Percentiles rank a stretch among this genome's conserved stretches.
Conservation (phyloP, 2,888 invertebrate species). For the Hoplodrina blanda region DNA sequence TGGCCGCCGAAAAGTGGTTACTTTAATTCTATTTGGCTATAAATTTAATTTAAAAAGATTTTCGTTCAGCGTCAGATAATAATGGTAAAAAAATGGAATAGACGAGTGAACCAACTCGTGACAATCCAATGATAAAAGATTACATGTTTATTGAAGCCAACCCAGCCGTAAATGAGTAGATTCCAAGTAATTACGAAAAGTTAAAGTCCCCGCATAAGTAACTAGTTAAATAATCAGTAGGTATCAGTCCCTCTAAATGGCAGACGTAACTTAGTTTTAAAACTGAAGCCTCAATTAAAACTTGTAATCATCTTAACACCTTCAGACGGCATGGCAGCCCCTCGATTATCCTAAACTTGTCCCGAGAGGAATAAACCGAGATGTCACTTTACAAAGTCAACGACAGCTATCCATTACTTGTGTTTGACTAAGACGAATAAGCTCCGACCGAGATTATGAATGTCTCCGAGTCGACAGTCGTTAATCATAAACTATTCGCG, state of each 20-base stretch:
- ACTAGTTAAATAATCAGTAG: slow-evolving; percentile 38
- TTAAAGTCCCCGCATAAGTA: slow-evolving; percentile 15
- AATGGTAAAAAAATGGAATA: slow-evolving; percentile 12
- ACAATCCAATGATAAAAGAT: slow-evolving; percentile 39
- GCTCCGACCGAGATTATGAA: slow-evolving; percentile 19
- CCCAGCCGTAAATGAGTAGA: slow-evolving; percentile 14
- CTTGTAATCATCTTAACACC: slow-evolving; percentile 58
- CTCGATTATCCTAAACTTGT: slow-evolving; percentile 58
- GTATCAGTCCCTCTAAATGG: slow-evolving; percentile 35
- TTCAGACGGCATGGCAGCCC: slow-evolving; percentile 46
- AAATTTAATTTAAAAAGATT: not conserved
- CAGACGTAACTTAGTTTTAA: slow-evolving; percentile 53
- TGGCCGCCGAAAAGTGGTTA: slow-evolving; percentile 12
- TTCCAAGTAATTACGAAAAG: slow-evolving; percentile 26
- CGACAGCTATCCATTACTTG: slow-evolving; percentile 56
- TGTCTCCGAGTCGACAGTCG: slow-evolving; percentile 28
- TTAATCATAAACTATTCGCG: slow-evolving; percentile 39
- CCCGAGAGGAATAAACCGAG: slow-evolving; percentile 47
- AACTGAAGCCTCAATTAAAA: slow-evolving; percentile 56
- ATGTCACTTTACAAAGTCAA: slow-evolving; percentile 58
- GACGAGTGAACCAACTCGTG: slow-evolving; percentile 1
- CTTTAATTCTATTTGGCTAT: not conserved
- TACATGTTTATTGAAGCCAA: slow-evolving; percentile 13
- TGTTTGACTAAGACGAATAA: slow-evolving; percentile 49
- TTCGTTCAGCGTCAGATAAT: not conserved